A percentile compares a stretch with the other conserved stretches of the same genome.
Conservation (phyloP, 2,797 vertebrate genomes). For the Crocodylus rhombifer region DNA sequence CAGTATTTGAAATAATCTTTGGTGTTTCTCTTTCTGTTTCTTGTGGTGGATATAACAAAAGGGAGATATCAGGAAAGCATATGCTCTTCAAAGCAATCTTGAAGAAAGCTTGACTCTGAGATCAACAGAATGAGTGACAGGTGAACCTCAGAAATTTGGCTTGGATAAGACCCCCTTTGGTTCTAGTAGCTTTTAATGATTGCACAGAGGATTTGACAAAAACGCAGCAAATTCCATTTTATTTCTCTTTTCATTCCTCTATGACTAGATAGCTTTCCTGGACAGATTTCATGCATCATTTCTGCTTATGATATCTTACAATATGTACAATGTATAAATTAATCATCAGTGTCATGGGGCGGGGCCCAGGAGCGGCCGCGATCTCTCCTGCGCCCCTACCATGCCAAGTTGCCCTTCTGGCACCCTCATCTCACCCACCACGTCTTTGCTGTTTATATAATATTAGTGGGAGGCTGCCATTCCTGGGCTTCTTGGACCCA, state of each 20-base stretch:
- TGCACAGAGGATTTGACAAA: neutral
- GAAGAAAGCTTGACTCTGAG: conserved; percentile 8
- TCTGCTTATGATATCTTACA: no score
- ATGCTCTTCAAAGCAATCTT: neutral
- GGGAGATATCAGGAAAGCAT: neutral
- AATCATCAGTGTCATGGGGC: no score
- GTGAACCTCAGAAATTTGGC: neutral
- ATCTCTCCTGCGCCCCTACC: no score
- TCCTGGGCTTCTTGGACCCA: no score
- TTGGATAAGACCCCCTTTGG: conserved; percentile 18
- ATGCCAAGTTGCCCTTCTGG: no score
- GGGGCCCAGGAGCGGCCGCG: no score
- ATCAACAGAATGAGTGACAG: neutral
- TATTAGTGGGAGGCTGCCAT: no score
- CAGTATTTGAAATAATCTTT: neutral
- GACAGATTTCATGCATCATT: neutral
- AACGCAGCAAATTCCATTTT: conserved; percentile 11
- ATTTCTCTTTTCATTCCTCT: neutral
- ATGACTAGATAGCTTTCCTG: neutral
- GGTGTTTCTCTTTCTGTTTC: neutral
- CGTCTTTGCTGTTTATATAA: no score
- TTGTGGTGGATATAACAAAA: neutral
- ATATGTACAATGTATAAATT: no score
- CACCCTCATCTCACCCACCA: no score
- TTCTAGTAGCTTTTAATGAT: neutral